Base-by-base conservation (phyloP, 2,797 vertebrate genomes). In the Sorex maritimensis region DNA sequence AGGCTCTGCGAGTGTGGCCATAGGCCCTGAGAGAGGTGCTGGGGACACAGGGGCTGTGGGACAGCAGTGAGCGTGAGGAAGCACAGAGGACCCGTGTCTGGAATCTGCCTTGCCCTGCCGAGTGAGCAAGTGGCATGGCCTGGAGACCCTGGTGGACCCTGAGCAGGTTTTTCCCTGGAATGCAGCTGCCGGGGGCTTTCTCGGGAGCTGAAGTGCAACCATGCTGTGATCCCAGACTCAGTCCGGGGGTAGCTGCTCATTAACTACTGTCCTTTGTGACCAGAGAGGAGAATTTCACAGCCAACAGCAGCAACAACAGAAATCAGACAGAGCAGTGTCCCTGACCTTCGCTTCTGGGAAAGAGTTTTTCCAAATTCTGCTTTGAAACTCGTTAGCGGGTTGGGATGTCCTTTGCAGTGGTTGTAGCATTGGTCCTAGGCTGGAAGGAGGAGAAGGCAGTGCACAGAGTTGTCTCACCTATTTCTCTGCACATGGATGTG, bases 351-450 rank as follows among this genome's bases (percentile, higher is more conserved):
- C 38, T 46, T 14, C 69, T 38, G 26, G 41, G 17, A 75, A 0
- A 12, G 44, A 11, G 23, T 44, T 72, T 74, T 28, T 77, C 44
- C 49, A 69, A 75, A 85, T n/a, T 93, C 75, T 58, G 49, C 23
- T 73, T 83, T 80, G 41, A 24, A 81, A 78, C 44, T 78, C 34
- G 5, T 73, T 67, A 46, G 13, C 21, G 19, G 19, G 15, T 34
- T 34, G 28, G 21, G 21, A 26, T 34, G 10, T 38, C 81, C 67
- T n/a, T 63, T 34, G 79, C 52, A 2, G 49, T 38, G 58, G 26
- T 69, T 75, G 28, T 17, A 63, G 58, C 49, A 34, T 38, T 49
- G 49, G 74, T 83, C 86, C 28, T 44, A 89, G 34, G 73, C 6
- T 14, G 49, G 81, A 44, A 17, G 0, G 7, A 73, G 7, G 11